Evolutionary conservation across 2,888 invertebrate genomes (phyloP).

Genomic region (Adelognathus sp.): DNA sequence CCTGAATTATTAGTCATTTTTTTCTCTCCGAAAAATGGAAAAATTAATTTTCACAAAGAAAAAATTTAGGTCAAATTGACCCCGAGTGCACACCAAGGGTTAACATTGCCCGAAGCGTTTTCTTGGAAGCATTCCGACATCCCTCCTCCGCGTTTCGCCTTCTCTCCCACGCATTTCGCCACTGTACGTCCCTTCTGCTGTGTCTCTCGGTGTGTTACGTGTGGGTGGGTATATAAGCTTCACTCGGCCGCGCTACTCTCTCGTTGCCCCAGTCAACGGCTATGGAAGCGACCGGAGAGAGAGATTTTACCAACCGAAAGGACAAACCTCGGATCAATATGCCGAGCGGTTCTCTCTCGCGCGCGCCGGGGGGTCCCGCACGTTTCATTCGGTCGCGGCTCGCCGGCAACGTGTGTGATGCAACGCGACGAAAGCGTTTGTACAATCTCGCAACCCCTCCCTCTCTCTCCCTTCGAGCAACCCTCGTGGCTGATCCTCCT

Average conservation of each 20-base stretch:
- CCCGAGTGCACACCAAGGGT: too few species aligned
- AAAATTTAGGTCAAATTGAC: too few species aligned
- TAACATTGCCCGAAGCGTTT: too few species aligned
- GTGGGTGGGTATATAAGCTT: constrained; percentile 14
- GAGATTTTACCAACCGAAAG: constrained; percentile 58
- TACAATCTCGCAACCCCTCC: background rate
- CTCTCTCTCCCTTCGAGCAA: background rate
- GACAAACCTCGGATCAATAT: constrained; percentile 60
- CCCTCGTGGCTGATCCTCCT: background rate
- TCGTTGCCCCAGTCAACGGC: constrained; percentile 51
- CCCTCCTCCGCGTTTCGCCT: background rate
- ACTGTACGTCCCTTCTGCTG: background rate
- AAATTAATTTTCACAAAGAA: too few species aligned
- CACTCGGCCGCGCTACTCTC: background rate
- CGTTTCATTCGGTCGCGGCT: constrained; percentile 37
- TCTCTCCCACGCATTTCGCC: background rate
- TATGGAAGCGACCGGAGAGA: constrained; percentile 38
- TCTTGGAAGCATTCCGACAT: background rate
- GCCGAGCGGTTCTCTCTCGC: too few species aligned
- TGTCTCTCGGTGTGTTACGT: background rate
- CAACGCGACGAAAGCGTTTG: constrained; percentile 1
- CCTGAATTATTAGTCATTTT: too few species aligned
- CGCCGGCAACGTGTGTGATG: constrained; percentile 28
- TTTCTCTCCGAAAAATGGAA: background rate
- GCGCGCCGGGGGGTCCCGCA: constrained; percentile 38